These are phyloP conservation scores for Thyatira batis DNA, from an alignment of 2,888 invertebrate genomes.

Conservation along the genomic window DNA sequence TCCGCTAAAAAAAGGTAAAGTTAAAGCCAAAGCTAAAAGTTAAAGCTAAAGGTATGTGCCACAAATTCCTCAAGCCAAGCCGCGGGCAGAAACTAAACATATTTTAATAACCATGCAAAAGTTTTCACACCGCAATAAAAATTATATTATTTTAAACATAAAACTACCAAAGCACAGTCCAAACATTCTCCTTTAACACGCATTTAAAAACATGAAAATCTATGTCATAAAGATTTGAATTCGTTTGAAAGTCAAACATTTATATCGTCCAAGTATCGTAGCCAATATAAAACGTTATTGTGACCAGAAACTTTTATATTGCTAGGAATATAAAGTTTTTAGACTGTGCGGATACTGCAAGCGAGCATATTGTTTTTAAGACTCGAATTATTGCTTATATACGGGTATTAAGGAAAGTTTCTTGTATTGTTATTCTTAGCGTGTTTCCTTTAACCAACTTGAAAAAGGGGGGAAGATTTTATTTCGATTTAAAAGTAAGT, in stretches of 20 bases:
- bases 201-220: background rate
- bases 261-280: slow-evolving; percentile 19
- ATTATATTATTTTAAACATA: no score
- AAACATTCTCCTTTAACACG: background rate
- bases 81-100: no score
- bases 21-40: no score
- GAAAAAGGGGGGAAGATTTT: no score
- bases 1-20: no score
- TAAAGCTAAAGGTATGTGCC: no score
- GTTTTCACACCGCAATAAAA: no score
- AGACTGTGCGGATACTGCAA: slow-evolving; percentile 7
- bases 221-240: background rate
- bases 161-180: no score
- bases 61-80: no score
- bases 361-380: slow-evolving; percentile 21
- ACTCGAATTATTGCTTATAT: slow-evolving; percentile 12
- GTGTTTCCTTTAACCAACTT: no score
- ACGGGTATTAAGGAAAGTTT: slow-evolving; percentile 1
- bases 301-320: slow-evolving; percentile 34
- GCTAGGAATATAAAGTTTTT: slow-evolving; percentile 24
- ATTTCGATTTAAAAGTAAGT: no score
- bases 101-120: no score
- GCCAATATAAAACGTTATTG: slow-evolving; percentile 28
- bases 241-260: slow-evolving; percentile 7
- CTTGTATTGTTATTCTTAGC: slow-evolving; percentile 3